These are phyloP conservation scores for Ditula angustiorana DNA, from an alignment of 2,888 invertebrate species.

Conservation along the genomic window DNA sequence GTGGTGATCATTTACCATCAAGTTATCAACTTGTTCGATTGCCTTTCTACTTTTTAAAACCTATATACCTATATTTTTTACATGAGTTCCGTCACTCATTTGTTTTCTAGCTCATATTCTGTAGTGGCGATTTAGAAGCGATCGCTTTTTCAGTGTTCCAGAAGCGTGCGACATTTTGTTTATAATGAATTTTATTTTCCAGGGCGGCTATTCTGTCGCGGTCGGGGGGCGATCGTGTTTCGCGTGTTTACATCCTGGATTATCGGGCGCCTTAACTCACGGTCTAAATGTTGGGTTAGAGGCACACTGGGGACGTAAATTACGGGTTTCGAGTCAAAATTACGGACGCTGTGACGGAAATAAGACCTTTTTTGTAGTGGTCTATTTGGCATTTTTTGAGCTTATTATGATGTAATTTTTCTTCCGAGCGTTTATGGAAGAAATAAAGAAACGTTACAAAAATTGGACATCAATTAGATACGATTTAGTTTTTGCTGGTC, in stretches of 20 bases:
- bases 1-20: no score
- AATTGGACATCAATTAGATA: no score
- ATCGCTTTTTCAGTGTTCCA: background rate
- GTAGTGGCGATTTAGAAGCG: slow-evolving; percentile 2
- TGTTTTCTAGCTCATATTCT: slow-evolving; percentile 1
- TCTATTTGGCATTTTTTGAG: background rate
- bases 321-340: background rate
- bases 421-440: no score
- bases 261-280: slow-evolving; percentile 80
- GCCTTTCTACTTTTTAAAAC: no score
- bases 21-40: no score
- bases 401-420: no score
- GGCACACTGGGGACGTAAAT: slow-evolving; percentile 49
- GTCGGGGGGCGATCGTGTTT: slow-evolving; percentile 80
- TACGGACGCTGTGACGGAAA: background rate
- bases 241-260: slow-evolving; percentile 82
- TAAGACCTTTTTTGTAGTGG: background rate
- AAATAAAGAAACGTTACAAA: no score
- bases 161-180: background rate
- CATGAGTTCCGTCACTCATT: no score
- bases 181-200: slow-evolving; percentile 19
- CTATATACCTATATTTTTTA: no score
- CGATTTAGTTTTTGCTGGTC: no score
- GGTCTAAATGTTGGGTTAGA: slow-evolving; percentile 60
- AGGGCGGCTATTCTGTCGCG: slow-evolving; percentile 44